Evolutionary conservation across 2,888 invertebrate genomes (phyloP).

Genomic region (Halictus quadricinctus): DNA sequence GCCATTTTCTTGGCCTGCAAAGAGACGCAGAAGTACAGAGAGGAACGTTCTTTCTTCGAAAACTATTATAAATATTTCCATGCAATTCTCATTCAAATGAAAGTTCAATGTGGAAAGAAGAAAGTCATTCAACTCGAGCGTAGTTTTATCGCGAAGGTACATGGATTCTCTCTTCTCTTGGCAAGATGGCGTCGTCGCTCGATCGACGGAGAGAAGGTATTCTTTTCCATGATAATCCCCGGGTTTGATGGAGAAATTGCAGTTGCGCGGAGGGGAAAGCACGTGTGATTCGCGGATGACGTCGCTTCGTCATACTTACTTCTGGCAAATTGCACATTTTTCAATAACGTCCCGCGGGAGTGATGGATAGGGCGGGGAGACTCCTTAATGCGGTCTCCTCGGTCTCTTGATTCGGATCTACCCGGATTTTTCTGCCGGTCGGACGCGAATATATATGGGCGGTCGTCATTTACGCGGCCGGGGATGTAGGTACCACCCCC

Average conservation of each 20-base stretch:
- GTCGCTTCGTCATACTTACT: conserved; percentile 44
- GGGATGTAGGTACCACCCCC: conserved; percentile 10
- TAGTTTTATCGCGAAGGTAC: background rate
- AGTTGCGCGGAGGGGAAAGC: background rate
- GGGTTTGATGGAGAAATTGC: conserved; percentile 40
- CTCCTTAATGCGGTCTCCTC: conserved; percentile 31
- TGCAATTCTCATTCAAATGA: background rate
- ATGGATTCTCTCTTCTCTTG: background rate
- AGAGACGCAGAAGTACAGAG: background rate
- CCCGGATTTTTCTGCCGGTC: conserved; percentile 17
- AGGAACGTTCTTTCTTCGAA: background rate
- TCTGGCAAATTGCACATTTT: conserved; percentile 34
- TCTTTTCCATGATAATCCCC: conserved; percentile 33
- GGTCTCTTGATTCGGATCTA: conserved; percentile 5
- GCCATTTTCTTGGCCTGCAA: background rate
- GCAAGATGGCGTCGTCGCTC: background rate
- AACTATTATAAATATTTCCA: conserved; percentile 3
- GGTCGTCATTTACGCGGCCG: background rate
- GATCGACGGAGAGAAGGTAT: background rate
- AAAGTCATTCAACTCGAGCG: background rate
- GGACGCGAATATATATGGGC: background rate
- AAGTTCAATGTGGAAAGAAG: background rate
- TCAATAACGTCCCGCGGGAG: conserved; percentile 33
- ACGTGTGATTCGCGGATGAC: conserved; percentile 11
- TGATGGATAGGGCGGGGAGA: conserved; percentile 42